Evolutionary conservation across 2,888 invertebrate species (phyloP), one percentile per base, ranked within the genome.

Genomic region (Epistrophella euchroma): DNA sequence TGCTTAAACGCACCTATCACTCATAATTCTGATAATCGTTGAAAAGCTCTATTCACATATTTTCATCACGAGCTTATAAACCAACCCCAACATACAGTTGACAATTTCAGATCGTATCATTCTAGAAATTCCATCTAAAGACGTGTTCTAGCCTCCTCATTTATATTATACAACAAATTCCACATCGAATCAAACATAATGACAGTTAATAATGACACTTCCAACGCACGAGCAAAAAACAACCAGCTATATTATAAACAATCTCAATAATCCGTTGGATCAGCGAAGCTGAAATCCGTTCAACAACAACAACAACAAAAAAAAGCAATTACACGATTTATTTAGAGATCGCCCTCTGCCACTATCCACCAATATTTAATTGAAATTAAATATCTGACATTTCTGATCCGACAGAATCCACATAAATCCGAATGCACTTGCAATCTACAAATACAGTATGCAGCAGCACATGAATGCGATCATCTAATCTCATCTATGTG

Each of bases 371-470:
- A 22, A 37, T 19, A 40, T 75, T 68, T 77, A 72, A 72, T 72
- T 79, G 75, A 72, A 76, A 85, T 85, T 85, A 80, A 85, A 77
- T 81, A 60, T 56, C 85, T 76, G 76, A 80, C 81, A 85, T 85
- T 73, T 66, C 52, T 77, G 58, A 76, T 62, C 85, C 37, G 68
- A 70, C 80, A 80, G 72, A 75, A 66, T 81, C 68, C 68, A 28
- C 72, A 32, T 58, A 35, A 58, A 58, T 37, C 66, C 19, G n/a
- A 72, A 68, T 77, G 58, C 37, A 55, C 11, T 56, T 37, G 47
- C 66, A 64, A 40, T 15, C n/a, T 32, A 17, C n/a, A n/a, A n/a
- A n/a, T n/a, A n/a, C n/a, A n/a, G n/a, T n/a, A 60, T n/a, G 25
- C 62, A 43, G 43, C 64, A 45, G 25, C 64, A 45, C 66, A 22